These are phyloP conservation scores for Leptura quadrifasciata DNA, from an alignment of 2,888 invertebrate species.

Conservation along the genomic window DNA sequence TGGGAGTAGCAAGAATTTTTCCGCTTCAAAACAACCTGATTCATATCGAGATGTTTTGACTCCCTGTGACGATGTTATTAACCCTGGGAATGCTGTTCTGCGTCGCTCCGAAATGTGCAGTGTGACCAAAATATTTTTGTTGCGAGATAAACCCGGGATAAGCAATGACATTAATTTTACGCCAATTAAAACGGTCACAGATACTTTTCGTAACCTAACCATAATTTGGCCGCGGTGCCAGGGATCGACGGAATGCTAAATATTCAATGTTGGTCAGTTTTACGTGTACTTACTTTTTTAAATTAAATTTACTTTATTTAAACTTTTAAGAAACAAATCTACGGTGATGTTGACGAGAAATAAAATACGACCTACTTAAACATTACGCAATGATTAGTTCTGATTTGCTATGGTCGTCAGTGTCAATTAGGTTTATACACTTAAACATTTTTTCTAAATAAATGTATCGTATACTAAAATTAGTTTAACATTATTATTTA, in stretches of 20 bases:
- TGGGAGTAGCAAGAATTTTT: neutral
- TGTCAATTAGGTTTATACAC: too few relatives aligned
- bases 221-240: slow-evolving; percentile 20
- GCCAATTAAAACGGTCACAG: slow-evolving; percentile 17
- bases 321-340: too few relatives aligned
- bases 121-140: slow-evolving; percentile 12
- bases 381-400: too few relatives aligned
- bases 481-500: too few relatives aligned
- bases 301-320: too few relatives aligned
- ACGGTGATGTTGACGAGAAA: too few relatives aligned
- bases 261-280: neutral
- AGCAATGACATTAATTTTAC: slow-evolving; percentile 8
- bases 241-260: neutral
- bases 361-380: too few relatives aligned
- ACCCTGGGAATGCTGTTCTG: neutral
- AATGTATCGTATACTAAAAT: too few relatives aligned
- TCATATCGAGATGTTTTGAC: slow-evolving; percentile 8
- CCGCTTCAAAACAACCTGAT: slow-evolving; percentile 10
- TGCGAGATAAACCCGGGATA: neutral
- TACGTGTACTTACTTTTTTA: neutral
- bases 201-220: neutral
- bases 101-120: neutral
- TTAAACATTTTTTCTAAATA: too few relatives aligned
- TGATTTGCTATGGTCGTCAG: too few relatives aligned
- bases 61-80: slow-evolving; percentile 4